Conservation (phyloP, 2,113 vertebrate species). For the Cyphomyrus plagiostoma region DNA sequence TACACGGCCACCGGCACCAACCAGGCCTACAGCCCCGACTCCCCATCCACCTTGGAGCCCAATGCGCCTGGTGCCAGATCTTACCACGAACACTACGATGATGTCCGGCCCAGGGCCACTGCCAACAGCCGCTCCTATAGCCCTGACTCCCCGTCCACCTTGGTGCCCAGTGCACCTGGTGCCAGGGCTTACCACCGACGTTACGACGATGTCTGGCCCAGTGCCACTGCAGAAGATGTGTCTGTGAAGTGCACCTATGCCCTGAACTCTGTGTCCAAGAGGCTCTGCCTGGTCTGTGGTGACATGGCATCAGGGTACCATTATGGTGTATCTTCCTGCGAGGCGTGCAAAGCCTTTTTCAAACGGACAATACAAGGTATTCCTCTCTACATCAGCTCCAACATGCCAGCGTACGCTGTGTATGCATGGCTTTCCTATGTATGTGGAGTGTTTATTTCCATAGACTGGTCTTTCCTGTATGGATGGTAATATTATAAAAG, state of each 20-base stretch:
- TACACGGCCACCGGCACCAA: conserved; percentile 77
- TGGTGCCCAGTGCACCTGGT: conserved; percentile 67
- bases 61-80: conserved; percentile 65
- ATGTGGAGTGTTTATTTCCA: neutral
- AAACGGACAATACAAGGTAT: conserved; percentile 99
- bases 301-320: conserved; percentile 97
- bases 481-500: neutral
- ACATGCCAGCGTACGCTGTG: neutral
- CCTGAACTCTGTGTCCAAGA: conserved; percentile 90
- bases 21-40: conserved; percentile 86
- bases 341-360: conserved; percentile 99
- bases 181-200: conserved; percentile 76
- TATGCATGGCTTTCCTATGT: neutral
- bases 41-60: conserved; percentile 80
- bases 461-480: neutral
- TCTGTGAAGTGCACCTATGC: conserved; percentile 93
- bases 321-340: conserved; percentile 96
- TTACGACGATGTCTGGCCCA: conserved; percentile 78
- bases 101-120: conserved; percentile 77
- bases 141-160: conserved; percentile 88
- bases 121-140: conserved; percentile 82
- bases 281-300: conserved; percentile 94
- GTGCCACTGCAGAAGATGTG: conserved; percentile 82
- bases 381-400: neutral
- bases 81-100: conserved; percentile 79